Evolutionary conservation across 1,140 invertebrate species (phyloP), one percentile per base, ranked within the genome.

Genomic region (Musca vetustissima): DNA sequence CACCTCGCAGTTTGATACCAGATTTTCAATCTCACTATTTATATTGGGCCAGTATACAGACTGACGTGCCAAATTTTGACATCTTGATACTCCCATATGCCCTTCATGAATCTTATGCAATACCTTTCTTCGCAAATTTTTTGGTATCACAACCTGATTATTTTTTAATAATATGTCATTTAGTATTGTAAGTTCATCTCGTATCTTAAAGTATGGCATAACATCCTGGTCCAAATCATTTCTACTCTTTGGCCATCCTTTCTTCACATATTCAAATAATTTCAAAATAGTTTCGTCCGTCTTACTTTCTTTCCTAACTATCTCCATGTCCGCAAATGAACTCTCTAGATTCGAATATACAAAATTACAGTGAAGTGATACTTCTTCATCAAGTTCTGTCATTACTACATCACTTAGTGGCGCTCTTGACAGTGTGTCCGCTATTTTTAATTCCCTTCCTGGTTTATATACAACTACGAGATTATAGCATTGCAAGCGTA

Each of bases 401-500:
- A 67, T 53, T n/a, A n/a, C 25, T 11, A 32, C 32, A 17, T 55
- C 50, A 17, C 53, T 55, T 19, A 67, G 19, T 3, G 48, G 49
- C 19, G 47, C 22, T n/a, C 32, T 67, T 4, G 50, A n/a, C n/a
- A 67, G 24, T 17, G 50, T 53, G 15, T 67, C 65, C 8, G 65
- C 48, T 32, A 67, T 67, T 17, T 24, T 52, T 11, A 67, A 36
- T 22, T 67, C 52, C 21, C 53, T 67, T 21, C 25, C 65, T 32
- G 25, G 77, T 70, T 73, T 74, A 71, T 83, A 86, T 21, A 64
- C 43, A 3, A 85, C 70, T 25, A 75, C 70, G 28, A 85, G 76
- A 70, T 85, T 75, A 76, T 81, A 84, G 61, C 72, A 64, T 66
- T 80, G 79, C 49, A 84, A 59, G 66, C 73, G 72, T 8, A 85